phyloP scores from a whole-genome alignment of 1,140 invertebrate species.

The Diploscapter pachys region DNA sequence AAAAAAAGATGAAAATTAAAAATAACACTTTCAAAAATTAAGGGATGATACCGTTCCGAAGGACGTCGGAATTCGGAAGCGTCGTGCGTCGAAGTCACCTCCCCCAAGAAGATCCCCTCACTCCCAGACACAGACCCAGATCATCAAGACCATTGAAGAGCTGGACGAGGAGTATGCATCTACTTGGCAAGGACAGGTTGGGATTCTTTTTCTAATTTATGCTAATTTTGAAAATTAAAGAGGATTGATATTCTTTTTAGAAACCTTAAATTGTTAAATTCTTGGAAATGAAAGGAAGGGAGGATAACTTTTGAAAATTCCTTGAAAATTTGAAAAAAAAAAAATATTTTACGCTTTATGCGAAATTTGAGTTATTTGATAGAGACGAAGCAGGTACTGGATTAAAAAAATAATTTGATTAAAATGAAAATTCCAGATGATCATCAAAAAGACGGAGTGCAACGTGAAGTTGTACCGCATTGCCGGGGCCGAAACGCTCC shows the following conservation, averaged over 20 bases:
- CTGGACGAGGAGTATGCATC: conserved; percentile 63
- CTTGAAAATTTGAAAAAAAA: background rate
- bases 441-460: conserved; percentile 91
- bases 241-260: no score
- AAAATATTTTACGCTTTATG: no score
- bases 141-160: conserved; percentile 35
- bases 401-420: no score
- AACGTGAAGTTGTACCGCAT: conserved; percentile 89
- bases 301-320: no score
- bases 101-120: conserved; percentile 10
- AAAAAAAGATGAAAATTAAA: background rate
- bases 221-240: no score
- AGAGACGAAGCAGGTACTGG: no score
- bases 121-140: conserved; percentile 9
- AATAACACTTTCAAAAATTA: conserved; percentile 10
- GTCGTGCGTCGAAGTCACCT: conserved; percentile 13
- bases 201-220: background rate
- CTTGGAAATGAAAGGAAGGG: no score
- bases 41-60: no score
- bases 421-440: background rate
- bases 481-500: conserved; percentile 87
- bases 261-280: no score
- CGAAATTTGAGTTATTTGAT: no score
- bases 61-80: conserved; percentile 1
- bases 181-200: conserved; percentile 87